Evolutionary conservation across 2,888 invertebrate genomes (phyloP).

Genomic region (Lissonota sp.): DNA sequence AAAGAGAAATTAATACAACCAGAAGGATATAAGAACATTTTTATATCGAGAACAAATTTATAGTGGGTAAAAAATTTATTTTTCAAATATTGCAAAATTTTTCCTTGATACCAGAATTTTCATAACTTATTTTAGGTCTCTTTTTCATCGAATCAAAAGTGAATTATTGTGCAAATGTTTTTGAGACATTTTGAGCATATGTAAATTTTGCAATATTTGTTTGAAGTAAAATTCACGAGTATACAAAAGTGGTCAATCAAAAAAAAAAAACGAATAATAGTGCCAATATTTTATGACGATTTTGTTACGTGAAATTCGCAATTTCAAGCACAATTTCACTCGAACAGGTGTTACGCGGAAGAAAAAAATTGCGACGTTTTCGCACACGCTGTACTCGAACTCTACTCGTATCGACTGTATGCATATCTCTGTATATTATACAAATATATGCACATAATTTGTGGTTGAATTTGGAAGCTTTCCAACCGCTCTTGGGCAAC

Average conservation of each 20-base stretch:
- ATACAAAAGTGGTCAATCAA: not conserved
- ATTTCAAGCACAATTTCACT: slow-evolving; percentile 48
- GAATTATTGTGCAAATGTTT: not conserved
- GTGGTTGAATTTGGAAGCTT: slow-evolving; percentile 43
- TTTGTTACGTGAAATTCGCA: slow-evolving; percentile 13
- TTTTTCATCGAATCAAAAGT: not conserved
- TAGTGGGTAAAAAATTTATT: not conserved
- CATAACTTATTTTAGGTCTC: not conserved
- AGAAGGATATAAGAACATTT: no score
- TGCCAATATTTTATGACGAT: slow-evolving; percentile 24
- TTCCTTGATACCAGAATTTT: not conserved
- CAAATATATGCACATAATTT: not conserved
- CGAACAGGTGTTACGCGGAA: slow-evolving; percentile 41
- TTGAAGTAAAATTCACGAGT: not conserved
- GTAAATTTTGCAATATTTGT: not conserved
- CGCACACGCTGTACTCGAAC: slow-evolving; percentile 38
- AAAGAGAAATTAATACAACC: no score
- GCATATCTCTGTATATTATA: not conserved
- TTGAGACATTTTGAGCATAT: not conserved
- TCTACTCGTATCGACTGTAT: slow-evolving; percentile 28
- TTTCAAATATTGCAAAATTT: not conserved
- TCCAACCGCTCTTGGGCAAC: slow-evolving; percentile 47
- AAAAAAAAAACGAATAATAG: not conserved
- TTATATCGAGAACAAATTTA: no score
- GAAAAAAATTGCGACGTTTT: slow-evolving; percentile 7